Evolutionary conservation across 2,113 vertebrate species (phyloP), one percentile per base, ranked within the genome.

Genomic region (Glaucomys volans): DNA sequence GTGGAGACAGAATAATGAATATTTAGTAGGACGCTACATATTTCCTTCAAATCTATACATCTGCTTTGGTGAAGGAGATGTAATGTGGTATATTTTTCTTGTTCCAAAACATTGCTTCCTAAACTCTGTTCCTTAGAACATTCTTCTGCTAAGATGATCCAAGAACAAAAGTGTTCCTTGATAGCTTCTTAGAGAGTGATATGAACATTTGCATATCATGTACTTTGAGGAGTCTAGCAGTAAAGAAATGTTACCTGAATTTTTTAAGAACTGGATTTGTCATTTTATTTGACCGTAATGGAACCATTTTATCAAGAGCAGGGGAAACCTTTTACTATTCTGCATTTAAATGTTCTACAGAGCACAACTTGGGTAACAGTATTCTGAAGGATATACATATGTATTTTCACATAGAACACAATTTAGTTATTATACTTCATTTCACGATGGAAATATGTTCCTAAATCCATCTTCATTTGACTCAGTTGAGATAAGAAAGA

Each of bases 401-500:
- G 24, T 79, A 57, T 82, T 91, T 87, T 86, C 71, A 77, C 12
- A 30, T 14, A 90, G 42, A 96, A 10, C 13, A 69, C 26, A 90
- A 18, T 92, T 86, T 89, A 80, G 28, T 62, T 30, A 80, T 57
- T 84, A 35, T 91, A 72, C 26, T 94, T 93, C 42, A 75, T 90
- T 91, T 94, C 9, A 2, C 13, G 74, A 8, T 93, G 91, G 52
- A 84, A 91, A 47, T 96, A 62, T 66, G 18, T 91, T 96, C 94
- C 87, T 77, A 42, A 77, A n/a, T 40, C 74, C 71, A 44, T 87
- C 40, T 87, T 97, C 69, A 77, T 92, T 87, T 82, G 80, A 88
- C 42, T 96, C 30, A 50, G 40, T 44, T 89, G 64, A 77, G 20
- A 83, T 81, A 87, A 76, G 40, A n/a, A 74, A 96, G 75, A 54